Base-by-base conservation (phyloP, 2,797 vertebrate species). In the Ispidina picta region DNA sequence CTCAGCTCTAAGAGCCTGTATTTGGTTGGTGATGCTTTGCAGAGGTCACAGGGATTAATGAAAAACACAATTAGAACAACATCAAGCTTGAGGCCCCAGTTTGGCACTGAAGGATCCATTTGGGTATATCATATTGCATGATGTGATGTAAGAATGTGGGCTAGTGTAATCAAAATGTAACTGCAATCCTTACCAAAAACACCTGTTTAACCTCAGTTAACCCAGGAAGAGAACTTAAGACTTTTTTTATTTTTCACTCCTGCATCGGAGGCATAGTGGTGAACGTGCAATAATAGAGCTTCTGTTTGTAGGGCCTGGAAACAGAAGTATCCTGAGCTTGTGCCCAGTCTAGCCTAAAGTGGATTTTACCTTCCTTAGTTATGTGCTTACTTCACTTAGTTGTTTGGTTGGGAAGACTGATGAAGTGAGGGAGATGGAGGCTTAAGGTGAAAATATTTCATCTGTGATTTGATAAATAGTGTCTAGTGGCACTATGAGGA, bases 131-230 rank as follows among this genome's bases (percentile, higher is more conserved):
- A 16, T 20, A 8, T 96, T 97, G 93, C 94, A 29, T 89, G 88
- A 49, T 87, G 82, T 96, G 95, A 96, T 95, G 90, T 97, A 96
- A 96, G 92, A 95, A 90, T 92, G 96, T 90, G 73, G 66, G 49
- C 41, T 83, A 69, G 83, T 89, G 94, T 95, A 97, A 96, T 98
- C 96, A 97, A 95, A 97, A 94, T 87, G 87, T 96, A 97, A 93
- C 92, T 92, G 77, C 93, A 95, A 90, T 88, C 83, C 91, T 97
- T 96, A 95, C 93, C 92, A 94, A 95, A 96, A 97, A 52, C 95
- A 97, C 96, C 96, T 96, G 96, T 92, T 95, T 85, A 90, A 93
- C 89, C 91, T 96, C 92, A 95, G 84, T 94, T 90, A 95, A 95
- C 90, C 90, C 14, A 1, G 56, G 90, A 82, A 84, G 64, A 88